Evolutionary conservation across 2,797 vertebrate genomes (phyloP), one percentile per base, ranked within the genome.

Genomic region (Semaprochilodus insignis): DNA sequence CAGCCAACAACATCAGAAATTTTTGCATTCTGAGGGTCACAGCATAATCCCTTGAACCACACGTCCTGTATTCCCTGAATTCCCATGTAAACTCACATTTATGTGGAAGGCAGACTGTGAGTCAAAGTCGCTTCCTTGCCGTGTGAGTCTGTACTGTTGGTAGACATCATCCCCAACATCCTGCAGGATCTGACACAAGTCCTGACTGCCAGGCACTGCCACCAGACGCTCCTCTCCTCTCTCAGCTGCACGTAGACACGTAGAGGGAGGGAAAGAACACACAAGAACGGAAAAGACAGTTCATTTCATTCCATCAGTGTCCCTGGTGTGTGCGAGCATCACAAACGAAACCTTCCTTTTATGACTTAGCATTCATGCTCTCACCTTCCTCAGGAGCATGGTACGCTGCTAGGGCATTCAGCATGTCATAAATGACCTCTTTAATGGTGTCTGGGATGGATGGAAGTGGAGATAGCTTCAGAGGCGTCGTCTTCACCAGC

Each of bases 391-490:
- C 97, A 8, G 97, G 97, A 25, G 97, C 97, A 54, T 98, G 97
- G 88, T 98, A 97, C 55, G 97, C 97, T 17, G 97, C 97, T 88
- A 99, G 91, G 59, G 97, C 97, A 84, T 99, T 98, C 63, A 99
- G 94, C 97, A 99, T 98, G 94, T 99, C 97, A 34, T 97, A 98
- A 83, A 98, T 97, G 84, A 98, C 97, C 67, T 98, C 97, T 85
- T 97, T 97, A 91, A 99, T 98, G 8, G 97, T 96, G 59, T 98
- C 97, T n/a, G 97, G 97, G 82, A 99, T 98, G 65, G 95, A 69
- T 0, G 97, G 97, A 79, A 98, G 90, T 1, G 97, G 93, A 0
- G 97, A 97, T 34, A 97, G 95, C 85, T 98, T 98, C 77, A 98
- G 91, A 27, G 97, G 97, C 4, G 97, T 99, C 11, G 97, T 98